Conservation (phyloP, 2,113 vertebrate genomes). For the Thymallus thymallus region DNA sequence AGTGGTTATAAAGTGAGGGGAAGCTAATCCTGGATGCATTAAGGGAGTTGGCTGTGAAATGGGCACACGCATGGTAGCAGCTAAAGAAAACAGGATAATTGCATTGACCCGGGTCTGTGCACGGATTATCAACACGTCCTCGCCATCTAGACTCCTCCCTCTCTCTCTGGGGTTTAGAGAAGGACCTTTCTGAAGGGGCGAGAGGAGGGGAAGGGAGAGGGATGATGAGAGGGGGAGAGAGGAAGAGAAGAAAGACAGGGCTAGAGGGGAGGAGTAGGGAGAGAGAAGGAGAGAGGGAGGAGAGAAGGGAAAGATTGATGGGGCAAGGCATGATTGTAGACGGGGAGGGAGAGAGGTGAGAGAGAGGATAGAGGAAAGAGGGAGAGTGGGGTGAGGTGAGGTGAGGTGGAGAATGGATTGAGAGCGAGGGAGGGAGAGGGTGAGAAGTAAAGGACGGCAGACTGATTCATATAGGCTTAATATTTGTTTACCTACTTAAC, state of each 20-base stretch:
- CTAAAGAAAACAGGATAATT: constrained; percentile 83
- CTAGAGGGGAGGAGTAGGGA: background rate
- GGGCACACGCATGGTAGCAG: constrained; percentile 73
- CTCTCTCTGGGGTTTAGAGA: constrained; percentile 69
- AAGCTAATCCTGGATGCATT: constrained; percentile 81
- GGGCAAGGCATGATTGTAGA: background rate
- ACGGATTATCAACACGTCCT: constrained; percentile 75
- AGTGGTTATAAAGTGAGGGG: constrained; percentile 69
- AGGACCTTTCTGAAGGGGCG: constrained; percentile 68
- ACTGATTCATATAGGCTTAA: constrained; percentile 41
- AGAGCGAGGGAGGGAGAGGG: constrained; percentile 18
- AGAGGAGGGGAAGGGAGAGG: constrained; percentile 34
- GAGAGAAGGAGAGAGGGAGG: constrained; percentile 3
- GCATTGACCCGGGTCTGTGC: constrained; percentile 79
- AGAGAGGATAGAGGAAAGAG: constrained; percentile 1
- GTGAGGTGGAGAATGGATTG: constrained; percentile 47
- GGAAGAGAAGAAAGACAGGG: constrained; percentile 20
- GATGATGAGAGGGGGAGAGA: constrained; percentile 22
- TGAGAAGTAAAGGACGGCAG: background rate
- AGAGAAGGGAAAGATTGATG: too few species aligned
- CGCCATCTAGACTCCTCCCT: constrained; percentile 62
- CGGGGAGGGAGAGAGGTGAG: background rate
- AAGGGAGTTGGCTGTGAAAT: constrained; percentile 79
- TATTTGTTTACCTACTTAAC: constrained; percentile 43
- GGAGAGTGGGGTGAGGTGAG: constrained; percentile 23